A percentile compares a stretch with the other conserved stretches of the same genome.
Evolutionary conservation across 2,113 vertebrate species (phyloP).

Genomic region (Heptranchias perlo): DNA sequence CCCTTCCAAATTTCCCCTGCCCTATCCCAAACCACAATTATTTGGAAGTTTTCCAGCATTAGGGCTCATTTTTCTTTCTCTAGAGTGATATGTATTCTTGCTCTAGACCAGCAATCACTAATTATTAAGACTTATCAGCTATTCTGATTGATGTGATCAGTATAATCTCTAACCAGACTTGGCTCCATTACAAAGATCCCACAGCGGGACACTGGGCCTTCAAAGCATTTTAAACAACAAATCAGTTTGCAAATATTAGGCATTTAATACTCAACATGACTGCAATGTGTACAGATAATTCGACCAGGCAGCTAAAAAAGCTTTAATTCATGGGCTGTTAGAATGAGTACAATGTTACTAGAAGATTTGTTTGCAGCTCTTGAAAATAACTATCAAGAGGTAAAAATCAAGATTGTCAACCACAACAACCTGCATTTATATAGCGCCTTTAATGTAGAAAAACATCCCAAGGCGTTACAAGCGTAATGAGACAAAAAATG

Average conservation of each 20-base stretch:
- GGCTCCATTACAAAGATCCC: background rate
- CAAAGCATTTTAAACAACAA: constrained; percentile 26
- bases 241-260: constrained; percentile 21
- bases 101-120: background rate
- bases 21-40: constrained; percentile 28
- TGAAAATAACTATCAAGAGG: background rate
- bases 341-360: background rate
- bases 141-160: constrained; percentile 9
- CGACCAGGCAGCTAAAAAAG: background rate
- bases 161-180: constrained; percentile 7
- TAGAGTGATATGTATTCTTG: background rate
- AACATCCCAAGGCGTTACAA: no score
- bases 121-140: constrained; percentile 23
- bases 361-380: background rate
- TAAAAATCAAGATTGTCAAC: background rate
- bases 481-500: no score
- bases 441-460: no score
- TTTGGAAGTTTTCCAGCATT: constrained; percentile 1
- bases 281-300: background rate
- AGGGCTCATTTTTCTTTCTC: background rate
- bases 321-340: background rate
- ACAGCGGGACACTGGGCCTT: background rate
- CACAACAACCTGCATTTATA: no score
- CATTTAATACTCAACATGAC: background rate
- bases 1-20: background rate